Evolutionary conservation across 1,140 invertebrate species (phyloP), one percentile per base, ranked within the genome.

Genomic region (Drosophila orosa): DNA sequence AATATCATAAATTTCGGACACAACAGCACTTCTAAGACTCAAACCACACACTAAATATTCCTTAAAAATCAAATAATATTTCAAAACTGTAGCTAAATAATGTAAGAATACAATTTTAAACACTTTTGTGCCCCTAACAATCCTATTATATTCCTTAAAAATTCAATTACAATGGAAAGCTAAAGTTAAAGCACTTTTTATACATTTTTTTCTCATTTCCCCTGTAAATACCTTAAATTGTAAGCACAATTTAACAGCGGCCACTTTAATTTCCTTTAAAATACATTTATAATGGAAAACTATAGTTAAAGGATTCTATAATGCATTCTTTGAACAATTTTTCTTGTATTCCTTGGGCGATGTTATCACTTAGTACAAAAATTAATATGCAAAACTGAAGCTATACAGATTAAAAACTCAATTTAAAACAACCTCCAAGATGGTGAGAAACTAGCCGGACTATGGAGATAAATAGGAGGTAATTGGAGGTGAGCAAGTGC

Each of bases 401-500:
- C 17, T 15, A 15, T 9, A 10, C 50, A 10, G 24, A 19, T 54
- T 54, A 24, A 54, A 54, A 35, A 35, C 50, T 54, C 50, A n/a
- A 52, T 52, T 15, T 15, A 45, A 22, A 42, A 13, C 9, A 8
- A 19, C 10, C n/a, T 12, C 25, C 1, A 31, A 31, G 48, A 33
- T 22, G 31, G 50, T 54, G 19, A 35, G n/a, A 48, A 48, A 29
- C 47, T 17, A 13, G 47, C 47, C n/a, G 2, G n/a, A 10, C 47
- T 19, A 19, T 48, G 5, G n/a, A 12, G 47, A 17, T 56, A 35
- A 22, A 22, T 10, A 27, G 31, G 5, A 15, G 33, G 54, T 62
- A 62, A 59, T 62, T 62, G 52, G 59, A 62, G 59, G 59, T 59
- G 54, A 59, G 54, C 59, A 57, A 17, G 59, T 61, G 59, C 33